Conservation (phyloP, 64 coral and sea anemone species). For the Porites australiensis region DNA sequence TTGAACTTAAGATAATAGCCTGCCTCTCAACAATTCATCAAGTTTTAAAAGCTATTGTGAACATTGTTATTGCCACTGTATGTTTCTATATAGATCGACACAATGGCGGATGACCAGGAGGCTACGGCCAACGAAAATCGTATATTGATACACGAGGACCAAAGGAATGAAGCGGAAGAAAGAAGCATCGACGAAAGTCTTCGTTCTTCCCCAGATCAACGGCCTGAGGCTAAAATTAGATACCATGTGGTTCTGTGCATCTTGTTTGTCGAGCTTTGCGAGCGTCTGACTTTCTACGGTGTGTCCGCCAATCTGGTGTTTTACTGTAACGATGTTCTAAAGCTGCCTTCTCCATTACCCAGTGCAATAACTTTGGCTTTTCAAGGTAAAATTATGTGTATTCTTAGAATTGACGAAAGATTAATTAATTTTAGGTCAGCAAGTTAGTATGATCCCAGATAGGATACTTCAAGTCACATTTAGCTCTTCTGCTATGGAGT, state of each 20-base stretch:
- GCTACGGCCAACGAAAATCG: neutral
- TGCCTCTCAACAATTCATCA: no score
- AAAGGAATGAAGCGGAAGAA: neutral
- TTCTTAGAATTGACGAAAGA: no score
- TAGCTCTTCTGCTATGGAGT: no score
- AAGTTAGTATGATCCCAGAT: no score
- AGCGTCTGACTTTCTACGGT: constrained; percentile 76
- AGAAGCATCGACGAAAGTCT: no score
- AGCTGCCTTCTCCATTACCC: constrained; percentile 47
- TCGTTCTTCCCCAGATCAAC: no score
- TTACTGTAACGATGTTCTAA: constrained; percentile 55
- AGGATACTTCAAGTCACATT: no score
- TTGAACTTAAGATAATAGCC: no score
- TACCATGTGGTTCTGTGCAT: constrained; percentile 61
- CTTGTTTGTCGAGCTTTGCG: constrained; percentile 64
- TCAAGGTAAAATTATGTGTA: constrained; percentile 44
- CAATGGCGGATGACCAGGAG: neutral
- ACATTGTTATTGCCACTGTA: no score
- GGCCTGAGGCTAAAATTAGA: neutral
- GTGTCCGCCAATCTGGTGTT: constrained; percentile 76
- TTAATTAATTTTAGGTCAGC: no score
- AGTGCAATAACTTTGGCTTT: constrained; percentile 65
- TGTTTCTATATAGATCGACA: no score
- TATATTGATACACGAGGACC: neutral
- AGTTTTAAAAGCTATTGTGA: no score